Conservation (phyloP, 2,797 vertebrate species). For the Oceanodroma leucorhoa region DNA sequence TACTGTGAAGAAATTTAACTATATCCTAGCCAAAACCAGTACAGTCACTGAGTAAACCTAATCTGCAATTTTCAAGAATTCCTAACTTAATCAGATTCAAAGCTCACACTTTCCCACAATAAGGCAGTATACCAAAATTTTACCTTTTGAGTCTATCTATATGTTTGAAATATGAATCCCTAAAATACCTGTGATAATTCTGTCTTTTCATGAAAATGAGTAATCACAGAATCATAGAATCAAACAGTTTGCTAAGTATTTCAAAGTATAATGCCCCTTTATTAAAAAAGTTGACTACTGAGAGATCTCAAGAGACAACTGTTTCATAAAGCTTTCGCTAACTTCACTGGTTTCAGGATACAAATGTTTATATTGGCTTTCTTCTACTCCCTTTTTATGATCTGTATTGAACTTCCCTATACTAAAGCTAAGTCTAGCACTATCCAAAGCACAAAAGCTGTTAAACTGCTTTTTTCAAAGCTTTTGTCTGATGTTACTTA, state of each 20-base stretch:
- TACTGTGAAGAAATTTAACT: background rate
- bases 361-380: background rate
- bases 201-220: background rate
- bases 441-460: background rate
- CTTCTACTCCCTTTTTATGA: background rate
- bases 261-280: background rate
- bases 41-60: background rate
- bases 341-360: background rate
- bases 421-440: background rate
- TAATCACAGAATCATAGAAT: background rate
- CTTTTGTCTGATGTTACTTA: background rate
- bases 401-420: background rate
- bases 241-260: background rate
- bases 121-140: background rate
- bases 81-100: background rate
- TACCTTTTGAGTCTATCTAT: background rate
- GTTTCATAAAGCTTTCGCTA: background rate
- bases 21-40: background rate
- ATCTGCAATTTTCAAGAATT: background rate
- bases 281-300: background rate
- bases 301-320: background rate
- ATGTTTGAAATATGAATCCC: background rate
- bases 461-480: background rate
- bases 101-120: background rate
- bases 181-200: background rate